Percentiles rank a stretch among this genome's conserved stretches.
Evolutionary conservation across 2,113 vertebrate genomes (phyloP).

Genomic region (Cricetomys ansorgei): DNA sequence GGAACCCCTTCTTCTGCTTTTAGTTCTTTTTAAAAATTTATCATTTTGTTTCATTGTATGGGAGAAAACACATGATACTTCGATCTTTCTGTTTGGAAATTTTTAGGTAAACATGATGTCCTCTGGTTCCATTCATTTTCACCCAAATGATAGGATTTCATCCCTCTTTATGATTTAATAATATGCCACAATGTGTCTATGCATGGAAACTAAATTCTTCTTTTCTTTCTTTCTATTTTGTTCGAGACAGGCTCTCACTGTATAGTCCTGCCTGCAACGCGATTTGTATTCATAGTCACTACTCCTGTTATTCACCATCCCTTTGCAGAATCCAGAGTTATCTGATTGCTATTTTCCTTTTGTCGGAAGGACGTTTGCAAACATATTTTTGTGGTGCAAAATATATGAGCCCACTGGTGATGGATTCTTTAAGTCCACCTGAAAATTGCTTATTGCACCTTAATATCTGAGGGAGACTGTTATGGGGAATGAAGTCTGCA

Average conservation of each 20-base stretch:
- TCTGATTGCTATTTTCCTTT: not conserved
- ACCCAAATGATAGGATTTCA: not conserved
- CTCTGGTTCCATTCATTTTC: not conserved
- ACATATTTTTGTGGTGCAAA: not conserved
- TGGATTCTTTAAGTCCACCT: not conserved
- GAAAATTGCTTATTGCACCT: constrained; percentile 12
- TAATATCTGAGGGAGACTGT: not conserved
- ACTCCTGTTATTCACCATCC: not conserved
- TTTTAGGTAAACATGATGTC: not conserved
- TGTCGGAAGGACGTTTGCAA: constrained; percentile 7
- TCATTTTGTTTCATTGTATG: not conserved
- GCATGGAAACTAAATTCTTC: not conserved
- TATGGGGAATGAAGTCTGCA: not conserved
- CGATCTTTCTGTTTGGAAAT: not conserved
- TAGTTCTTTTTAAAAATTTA: not conserved
- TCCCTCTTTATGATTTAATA: not conserved
- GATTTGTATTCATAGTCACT: not conserved
- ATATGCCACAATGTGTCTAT: not conserved
- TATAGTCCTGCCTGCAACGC: not conserved
- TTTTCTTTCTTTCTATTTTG: not conserved
- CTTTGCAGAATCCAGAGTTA: not conserved
- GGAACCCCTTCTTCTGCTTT: not conserved
- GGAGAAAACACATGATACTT: not conserved
- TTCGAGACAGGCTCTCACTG: not conserved
- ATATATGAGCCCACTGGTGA: not conserved